Conservation (phyloP, 2,113 vertebrate species). For the Takifugu flavidus region DNA sequence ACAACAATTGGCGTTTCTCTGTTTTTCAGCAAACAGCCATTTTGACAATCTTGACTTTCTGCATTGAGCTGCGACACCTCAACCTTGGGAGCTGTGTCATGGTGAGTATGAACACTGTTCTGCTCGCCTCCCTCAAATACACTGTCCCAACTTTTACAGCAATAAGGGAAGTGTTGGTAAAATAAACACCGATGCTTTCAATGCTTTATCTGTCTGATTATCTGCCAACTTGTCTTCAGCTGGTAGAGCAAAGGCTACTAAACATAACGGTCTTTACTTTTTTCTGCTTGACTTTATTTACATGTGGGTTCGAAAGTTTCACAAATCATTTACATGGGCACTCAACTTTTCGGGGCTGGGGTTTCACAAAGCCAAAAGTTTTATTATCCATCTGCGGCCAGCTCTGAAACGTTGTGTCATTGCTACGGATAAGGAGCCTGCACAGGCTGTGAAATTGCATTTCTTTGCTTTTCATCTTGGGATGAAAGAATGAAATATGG, state of each 20-base stretch:
- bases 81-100: conserved; percentile 94
- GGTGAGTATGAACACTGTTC: conserved; percentile 74
- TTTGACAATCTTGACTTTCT: conserved; percentile 96
- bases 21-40: conserved; percentile 88
- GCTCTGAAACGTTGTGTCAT: conserved; percentile 23
- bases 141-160: too few relatives aligned
- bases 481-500: conserved; percentile 54
- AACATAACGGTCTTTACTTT: too few relatives aligned
- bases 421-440: conserved; percentile 11
- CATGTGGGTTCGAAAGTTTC: too few relatives aligned
- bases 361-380: conserved; percentile 11
- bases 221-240: too few relatives aligned
- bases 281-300: too few relatives aligned
- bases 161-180: neutral
- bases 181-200: neutral
- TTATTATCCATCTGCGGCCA: conserved; percentile 18
- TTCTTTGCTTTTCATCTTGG: conserved; percentile 52
- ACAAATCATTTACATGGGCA: too few relatives aligned
- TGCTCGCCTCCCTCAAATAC: too few relatives aligned
- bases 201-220: conserved; percentile 2
- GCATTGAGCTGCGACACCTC: conserved; percentile 90
- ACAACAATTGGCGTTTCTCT: neutral
- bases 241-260: too few relatives aligned
- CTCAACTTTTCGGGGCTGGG: too few relatives aligned
- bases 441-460: conserved; percentile 41